Conservation (phyloP, 2,888 invertebrate species). For the Esperia sulphurella region DNA sequence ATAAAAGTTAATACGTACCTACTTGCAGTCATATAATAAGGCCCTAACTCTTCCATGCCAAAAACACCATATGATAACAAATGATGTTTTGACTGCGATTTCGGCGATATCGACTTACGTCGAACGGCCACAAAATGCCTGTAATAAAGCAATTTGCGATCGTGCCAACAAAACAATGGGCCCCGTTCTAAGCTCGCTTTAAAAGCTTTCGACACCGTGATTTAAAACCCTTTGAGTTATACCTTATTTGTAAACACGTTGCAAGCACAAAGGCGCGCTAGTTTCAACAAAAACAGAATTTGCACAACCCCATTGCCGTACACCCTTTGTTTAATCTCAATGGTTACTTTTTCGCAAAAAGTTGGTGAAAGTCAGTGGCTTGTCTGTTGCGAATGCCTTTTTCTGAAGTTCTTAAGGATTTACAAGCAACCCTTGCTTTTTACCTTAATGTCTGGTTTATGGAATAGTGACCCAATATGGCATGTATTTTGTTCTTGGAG, state of each 20-base stretch:
- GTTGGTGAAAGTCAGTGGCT: slow-evolving; percentile 47
- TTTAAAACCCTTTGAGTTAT: slow-evolving; percentile 77
- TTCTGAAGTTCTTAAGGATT: slow-evolving; percentile 6
- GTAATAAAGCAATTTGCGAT: slow-evolving; percentile 78
- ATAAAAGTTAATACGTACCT: no score
- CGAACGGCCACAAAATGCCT: slow-evolving; percentile 50
- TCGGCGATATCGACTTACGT: slow-evolving; percentile 70
- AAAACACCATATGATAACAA: slow-evolving; percentile 50
- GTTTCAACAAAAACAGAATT: slow-evolving; percentile 60
- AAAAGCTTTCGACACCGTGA: slow-evolving; percentile 76
- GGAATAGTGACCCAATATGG: slow-evolving; percentile 40
- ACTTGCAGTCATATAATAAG: background rate
- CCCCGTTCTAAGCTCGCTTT: slow-evolving; percentile 73
- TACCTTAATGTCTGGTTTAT: slow-evolving; percentile 47
- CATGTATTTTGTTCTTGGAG: slow-evolving; percentile 53
- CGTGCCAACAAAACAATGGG: slow-evolving; percentile 73
- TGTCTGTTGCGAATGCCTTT: slow-evolving; percentile 25
- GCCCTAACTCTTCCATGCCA: slow-evolving; percentile 7
- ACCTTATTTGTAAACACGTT: slow-evolving; percentile 74
- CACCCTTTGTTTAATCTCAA: slow-evolving; percentile 47
- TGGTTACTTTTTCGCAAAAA: slow-evolving; percentile 30
- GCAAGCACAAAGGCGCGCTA: slow-evolving; percentile 64
- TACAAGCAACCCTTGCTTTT: slow-evolving; percentile 9
- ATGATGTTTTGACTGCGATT: slow-evolving; percentile 71
- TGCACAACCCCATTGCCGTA: slow-evolving; percentile 72